These are phyloP conservation scores for Phodopus roborovskii DNA, from an alignment of 2,113 vertebrate species.

Conservation along the genomic window DNA sequence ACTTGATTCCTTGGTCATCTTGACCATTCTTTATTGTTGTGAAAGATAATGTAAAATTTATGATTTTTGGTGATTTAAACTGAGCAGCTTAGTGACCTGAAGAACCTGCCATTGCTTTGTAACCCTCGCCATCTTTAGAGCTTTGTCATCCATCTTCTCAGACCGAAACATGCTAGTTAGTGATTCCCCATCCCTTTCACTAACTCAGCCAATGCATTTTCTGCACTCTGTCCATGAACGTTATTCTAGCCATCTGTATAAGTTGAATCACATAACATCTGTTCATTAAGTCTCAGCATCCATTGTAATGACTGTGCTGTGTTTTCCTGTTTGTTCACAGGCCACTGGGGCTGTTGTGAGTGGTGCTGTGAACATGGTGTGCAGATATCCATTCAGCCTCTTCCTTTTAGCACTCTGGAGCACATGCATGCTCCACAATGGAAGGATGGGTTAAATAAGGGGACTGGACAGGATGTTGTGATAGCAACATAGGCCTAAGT, in stretches of 20 bases:
- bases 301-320: not conserved
- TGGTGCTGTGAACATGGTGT: not conserved
- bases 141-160: not conserved
- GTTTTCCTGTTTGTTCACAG: not conserved
- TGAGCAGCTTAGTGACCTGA: not conserved
- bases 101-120: not conserved
- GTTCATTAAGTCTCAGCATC: not conserved
- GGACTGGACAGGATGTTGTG: not conserved
- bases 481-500: not conserved
- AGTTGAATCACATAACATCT: not conserved
- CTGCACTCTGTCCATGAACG: not conserved
- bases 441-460: not conserved
- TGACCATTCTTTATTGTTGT: not conserved
- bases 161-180: not conserved
- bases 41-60: constrained; percentile 17
- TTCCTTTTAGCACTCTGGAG: not conserved
- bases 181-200: not conserved
- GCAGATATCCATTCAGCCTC: not conserved
- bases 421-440: not conserved
- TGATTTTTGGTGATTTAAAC: not conserved
- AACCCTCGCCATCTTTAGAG: not conserved
- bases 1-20: not conserved
- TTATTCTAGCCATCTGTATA: not conserved
- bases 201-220: not conserved
- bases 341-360: not conserved